A percentile compares a stretch with the other conserved stretches of the same genome.
Conservation (phyloP, 1,140 invertebrate genomes). For the Globodera rostochiensis region DNA sequence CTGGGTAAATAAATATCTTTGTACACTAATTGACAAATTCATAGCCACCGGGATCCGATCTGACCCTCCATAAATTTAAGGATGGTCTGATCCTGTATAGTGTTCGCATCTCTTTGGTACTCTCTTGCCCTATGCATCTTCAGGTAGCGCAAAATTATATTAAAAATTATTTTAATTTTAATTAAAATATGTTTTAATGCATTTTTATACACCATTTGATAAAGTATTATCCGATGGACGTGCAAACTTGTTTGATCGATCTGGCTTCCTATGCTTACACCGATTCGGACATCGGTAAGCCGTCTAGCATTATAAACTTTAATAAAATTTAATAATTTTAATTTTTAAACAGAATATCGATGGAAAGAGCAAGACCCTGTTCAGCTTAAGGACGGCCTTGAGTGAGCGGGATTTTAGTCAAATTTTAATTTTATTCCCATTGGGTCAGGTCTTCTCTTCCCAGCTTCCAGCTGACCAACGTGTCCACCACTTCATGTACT, state of each 20-base stretch:
- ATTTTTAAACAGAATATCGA: slow-evolving; percentile 53
- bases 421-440: not conserved
- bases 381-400: slow-evolving; percentile 87
- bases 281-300: slow-evolving; percentile 59
- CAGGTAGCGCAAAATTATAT: slow-evolving; percentile 39
- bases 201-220: slow-evolving; percentile 71
- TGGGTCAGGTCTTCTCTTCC: slow-evolving; percentile 71
- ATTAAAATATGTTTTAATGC: not conserved
- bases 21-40: no score
- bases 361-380: slow-evolving; percentile 92
- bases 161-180: not conserved
- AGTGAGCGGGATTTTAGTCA: slow-evolving; percentile 64
- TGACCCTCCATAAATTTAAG: not conserved
- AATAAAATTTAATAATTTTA: slow-evolving; percentile 8
- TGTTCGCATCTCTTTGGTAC: slow-evolving; percentile 77
- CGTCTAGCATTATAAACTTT: slow-evolving; percentile 4
- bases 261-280: slow-evolving; percentile 74
- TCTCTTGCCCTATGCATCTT: slow-evolving; percentile 84
- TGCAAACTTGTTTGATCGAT: slow-evolving; percentile 85
- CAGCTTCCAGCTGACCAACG: slow-evolving; percentile 86
- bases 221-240: slow-evolving; percentile 86
- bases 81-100: slow-evolving; percentile 91
- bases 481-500: slow-evolving; percentile 88
- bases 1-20: no score
- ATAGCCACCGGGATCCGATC: no score